Conservation (phyloP, 2,797 vertebrate species). For the Catharus ustulatus region DNA sequence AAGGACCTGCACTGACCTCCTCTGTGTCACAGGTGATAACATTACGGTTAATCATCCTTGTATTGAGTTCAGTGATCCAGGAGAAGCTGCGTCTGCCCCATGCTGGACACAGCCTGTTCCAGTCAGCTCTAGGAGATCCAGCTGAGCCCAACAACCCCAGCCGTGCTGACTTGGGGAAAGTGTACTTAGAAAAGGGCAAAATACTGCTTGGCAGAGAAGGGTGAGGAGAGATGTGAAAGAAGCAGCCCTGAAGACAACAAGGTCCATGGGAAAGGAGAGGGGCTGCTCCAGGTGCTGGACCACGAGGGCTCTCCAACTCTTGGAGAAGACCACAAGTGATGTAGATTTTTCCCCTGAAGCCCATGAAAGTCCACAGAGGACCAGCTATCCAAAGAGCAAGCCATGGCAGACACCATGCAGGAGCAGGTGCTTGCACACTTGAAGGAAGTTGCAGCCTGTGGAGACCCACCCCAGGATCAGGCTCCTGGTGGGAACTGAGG, state of each 20-base stretch:
- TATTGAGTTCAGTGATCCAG: background rate
- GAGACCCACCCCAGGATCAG: background rate
- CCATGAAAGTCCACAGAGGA: background rate
- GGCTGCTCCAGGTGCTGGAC: background rate
- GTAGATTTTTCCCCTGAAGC: background rate
- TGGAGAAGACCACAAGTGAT: background rate
- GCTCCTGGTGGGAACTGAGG: background rate
- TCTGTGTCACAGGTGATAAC: background rate
- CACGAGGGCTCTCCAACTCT: background rate
- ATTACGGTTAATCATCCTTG: background rate
- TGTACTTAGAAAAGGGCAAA: background rate
- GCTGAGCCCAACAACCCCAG: background rate
- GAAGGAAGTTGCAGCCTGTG: background rate
- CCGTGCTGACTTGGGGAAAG: background rate
- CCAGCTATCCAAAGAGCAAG: background rate
- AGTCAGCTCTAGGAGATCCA: background rate
- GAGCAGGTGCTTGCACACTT: background rate
- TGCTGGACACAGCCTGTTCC: background rate
- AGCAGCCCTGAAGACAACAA: background rate
- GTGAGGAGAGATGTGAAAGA: background rate
- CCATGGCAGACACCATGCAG: fast-evolving
- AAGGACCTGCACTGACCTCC: background rate
- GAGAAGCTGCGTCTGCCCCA: background rate
- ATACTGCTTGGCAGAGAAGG: background rate
- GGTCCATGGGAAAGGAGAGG: background rate